Evolutionary conservation across 2,113 vertebrate genomes (phyloP).

Genomic region (Sisor rabdophorus): DNA sequence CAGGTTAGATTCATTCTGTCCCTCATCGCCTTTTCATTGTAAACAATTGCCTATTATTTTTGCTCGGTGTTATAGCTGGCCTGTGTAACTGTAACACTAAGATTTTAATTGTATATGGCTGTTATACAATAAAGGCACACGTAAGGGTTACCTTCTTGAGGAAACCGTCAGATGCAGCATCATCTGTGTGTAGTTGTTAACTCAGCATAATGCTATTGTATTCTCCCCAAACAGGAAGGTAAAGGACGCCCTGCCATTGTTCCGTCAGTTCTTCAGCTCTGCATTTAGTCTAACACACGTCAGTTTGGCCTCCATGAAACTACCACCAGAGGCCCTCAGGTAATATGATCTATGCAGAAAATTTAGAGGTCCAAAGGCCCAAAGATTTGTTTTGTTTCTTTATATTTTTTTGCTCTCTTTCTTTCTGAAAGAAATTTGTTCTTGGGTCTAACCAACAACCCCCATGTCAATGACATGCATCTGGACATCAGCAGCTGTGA

Average conservation of each 20-base stretch:
- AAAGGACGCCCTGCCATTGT: constrained; percentile 77
- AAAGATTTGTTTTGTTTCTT: too few species aligned
- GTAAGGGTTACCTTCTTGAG: too few species aligned
- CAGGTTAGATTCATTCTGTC: constrained; percentile 64
- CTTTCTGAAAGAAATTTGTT: constrained; percentile 74
- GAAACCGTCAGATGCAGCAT: too few species aligned
- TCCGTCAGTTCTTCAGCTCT: constrained; percentile 89
- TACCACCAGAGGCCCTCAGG: constrained; percentile 84
- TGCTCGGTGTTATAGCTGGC: too few species aligned
- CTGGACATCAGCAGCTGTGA: constrained; percentile 87
- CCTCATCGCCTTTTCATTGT: not conserved
- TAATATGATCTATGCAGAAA: too few species aligned
- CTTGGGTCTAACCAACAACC: constrained; percentile 83
- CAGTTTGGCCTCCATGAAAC: constrained; percentile 78
- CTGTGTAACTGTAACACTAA: too few species aligned
- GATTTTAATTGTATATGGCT: too few species aligned
- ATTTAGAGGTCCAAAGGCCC: not conserved
- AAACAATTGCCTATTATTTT: too few species aligned
- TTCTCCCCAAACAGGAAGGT: constrained; percentile 70
- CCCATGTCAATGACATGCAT: constrained; percentile 81
- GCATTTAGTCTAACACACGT: constrained; percentile 80
- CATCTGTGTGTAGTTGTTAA: not conserved
- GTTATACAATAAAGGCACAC: too few species aligned
- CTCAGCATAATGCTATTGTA: not conserved
- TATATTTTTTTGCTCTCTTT: not conserved